These are phyloP conservation scores for Medauroidea extradentata DNA, from an alignment of 1,140 invertebrate species.

Conservation along the genomic window DNA sequence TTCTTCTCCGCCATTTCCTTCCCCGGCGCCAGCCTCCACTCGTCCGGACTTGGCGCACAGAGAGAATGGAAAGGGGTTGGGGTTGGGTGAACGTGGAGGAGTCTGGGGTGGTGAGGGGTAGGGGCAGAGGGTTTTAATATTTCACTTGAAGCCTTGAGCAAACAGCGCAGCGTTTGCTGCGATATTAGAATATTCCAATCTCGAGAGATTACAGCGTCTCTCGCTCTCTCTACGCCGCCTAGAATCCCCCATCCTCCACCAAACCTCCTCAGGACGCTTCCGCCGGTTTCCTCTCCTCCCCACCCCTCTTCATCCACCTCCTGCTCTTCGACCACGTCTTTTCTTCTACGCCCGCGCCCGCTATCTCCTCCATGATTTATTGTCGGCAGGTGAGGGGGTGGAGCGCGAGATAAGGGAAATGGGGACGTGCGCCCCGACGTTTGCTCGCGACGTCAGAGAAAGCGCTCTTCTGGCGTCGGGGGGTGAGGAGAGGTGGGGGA, in stretches of 20 bases:
- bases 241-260: not conserved
- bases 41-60: too few relatives aligned
- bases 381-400: conserved; percentile 6
- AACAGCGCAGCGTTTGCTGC: conserved; percentile 18
- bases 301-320: not conserved
- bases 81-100: too few relatives aligned
- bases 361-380: conserved; percentile 11
- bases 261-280: not conserved
- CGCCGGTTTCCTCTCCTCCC: not conserved
- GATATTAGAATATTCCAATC: conserved; percentile 27
- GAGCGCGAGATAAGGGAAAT: conserved; percentile 5
- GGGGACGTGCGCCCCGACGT: too few relatives aligned
- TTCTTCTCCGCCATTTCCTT: too few relatives aligned
- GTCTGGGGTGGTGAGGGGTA: too few relatives aligned
- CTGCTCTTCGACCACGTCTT: not conserved
- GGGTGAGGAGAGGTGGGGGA: too few relatives aligned
- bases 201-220: conserved; percentile 17
- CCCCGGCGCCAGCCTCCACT: too few relatives aligned
- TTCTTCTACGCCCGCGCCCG: not conserved
- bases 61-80: too few relatives aligned
- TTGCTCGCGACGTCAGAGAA: too few relatives aligned
- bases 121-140: conserved; percentile 19
- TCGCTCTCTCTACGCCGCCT: not conserved
- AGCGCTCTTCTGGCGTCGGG: too few relatives aligned
- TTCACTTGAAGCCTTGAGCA: conserved; percentile 25